These are phyloP conservation scores for Dendroctonus valens DNA, from an alignment of 1,140 invertebrate species.

Conservation along the genomic window DNA sequence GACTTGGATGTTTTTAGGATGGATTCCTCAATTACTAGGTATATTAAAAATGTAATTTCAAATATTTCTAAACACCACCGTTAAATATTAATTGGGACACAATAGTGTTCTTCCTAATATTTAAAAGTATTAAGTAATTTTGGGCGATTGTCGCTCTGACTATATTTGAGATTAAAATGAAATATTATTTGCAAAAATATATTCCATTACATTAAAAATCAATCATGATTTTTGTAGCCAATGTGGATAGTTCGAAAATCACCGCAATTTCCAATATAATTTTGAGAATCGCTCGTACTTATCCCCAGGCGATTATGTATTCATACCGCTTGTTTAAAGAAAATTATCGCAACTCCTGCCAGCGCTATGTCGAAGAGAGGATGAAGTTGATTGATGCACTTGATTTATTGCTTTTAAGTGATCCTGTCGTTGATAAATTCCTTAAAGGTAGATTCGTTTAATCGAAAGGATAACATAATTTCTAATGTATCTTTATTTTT, in stretches of 20 bases:
- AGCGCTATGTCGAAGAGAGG: constrained; percentile 14
- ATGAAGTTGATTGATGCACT: constrained; percentile 32
- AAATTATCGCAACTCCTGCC: constrained; percentile 37
- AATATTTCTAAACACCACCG: no score
- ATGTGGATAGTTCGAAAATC: constrained; percentile 30
- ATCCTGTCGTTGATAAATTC: constrained; percentile 49
- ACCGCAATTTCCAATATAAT: constrained; percentile 43
- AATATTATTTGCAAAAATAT: no score
- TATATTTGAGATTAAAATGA: background rate
- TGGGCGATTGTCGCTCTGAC: background rate
- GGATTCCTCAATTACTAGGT: constrained; percentile 64
- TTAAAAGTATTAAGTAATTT: background rate
- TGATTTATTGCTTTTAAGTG: constrained; percentile 45
- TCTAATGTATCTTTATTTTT: no score
- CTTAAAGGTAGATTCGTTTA: constrained; percentile 34
- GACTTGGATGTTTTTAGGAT: constrained; percentile 60
- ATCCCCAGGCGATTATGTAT: constrained; percentile 67
- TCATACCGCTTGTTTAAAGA: constrained; percentile 56
- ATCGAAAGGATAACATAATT: background rate
- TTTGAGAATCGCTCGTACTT: constrained; percentile 57
- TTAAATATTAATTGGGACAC: no score
- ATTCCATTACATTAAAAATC: background rate
- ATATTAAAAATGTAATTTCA: no score
- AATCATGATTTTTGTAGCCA: constrained; percentile 21
- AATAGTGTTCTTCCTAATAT: no score